Evolutionary conservation across 2,797 vertebrate species (phyloP).

Genomic region (Thripadectes ignobilis): DNA sequence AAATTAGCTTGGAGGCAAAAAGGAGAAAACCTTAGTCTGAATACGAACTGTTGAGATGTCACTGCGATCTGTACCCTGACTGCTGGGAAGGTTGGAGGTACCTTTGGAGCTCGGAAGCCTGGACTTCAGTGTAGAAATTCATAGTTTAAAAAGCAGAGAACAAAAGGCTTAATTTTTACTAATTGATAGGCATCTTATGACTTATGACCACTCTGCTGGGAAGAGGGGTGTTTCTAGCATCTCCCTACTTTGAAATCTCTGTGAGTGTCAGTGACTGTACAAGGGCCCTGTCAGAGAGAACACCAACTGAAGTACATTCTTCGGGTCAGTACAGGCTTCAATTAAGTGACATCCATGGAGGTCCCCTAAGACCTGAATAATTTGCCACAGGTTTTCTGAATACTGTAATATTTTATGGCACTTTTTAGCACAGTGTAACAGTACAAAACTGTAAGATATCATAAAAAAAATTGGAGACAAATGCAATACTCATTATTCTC

Average conservation of each 20-base stretch:
- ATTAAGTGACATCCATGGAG: neutral
- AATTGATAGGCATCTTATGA: neutral
- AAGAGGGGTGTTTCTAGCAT: neutral
- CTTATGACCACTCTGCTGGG: neutral
- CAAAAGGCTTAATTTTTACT: neutral
- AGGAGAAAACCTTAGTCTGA: neutral
- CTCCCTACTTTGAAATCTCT: neutral
- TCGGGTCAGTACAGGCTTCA: neutral
- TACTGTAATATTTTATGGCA: neutral
- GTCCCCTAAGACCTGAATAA: neutral
- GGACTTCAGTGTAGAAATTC: neutral
- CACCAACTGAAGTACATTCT: neutral
- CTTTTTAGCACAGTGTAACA: neutral
- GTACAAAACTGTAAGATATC: neutral
- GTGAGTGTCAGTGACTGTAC: neutral
- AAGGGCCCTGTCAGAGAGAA: neutral
- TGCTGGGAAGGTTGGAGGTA: neutral
- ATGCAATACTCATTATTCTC: neutral
- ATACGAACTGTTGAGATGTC: neutral
- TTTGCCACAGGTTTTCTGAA: neutral
- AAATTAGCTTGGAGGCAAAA: neutral
- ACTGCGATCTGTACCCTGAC: neutral
- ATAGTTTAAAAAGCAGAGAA: neutral
- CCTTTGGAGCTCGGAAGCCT: neutral
- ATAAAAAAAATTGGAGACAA: neutral